Percentiles rank a stretch among this genome's conserved stretches.
phyloP scores from a whole-genome alignment of 2,888 invertebrate genomes.

The Ptychoptera albimana region DNA sequence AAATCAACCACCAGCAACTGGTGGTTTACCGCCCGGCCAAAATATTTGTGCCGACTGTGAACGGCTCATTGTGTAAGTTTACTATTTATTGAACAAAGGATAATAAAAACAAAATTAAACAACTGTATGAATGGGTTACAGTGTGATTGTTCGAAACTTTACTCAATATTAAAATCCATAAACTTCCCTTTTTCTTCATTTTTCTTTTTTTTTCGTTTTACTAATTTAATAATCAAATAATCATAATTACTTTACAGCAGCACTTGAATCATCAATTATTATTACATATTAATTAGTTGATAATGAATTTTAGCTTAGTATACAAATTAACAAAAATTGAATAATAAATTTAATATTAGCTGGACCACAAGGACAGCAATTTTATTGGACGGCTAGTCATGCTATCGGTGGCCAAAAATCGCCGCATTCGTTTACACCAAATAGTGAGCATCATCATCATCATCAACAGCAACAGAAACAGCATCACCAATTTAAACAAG shows the following conservation, averaged over 20 bases:
- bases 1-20: conserved; percentile 42
- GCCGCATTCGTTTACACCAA: conserved; percentile 19
- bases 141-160: too few relatives aligned
- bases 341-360: conserved; percentile 6
- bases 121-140: neutral
- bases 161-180: too few relatives aligned
- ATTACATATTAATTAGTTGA: neutral
- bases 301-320: too few relatives aligned
- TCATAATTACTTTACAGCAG: too few relatives aligned
- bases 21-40: conserved; percentile 69
- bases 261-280: too few relatives aligned
- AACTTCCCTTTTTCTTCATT: too few relatives aligned
- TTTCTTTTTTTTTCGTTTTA: too few relatives aligned
- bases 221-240: too few relatives aligned
- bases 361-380: conserved; percentile 17
- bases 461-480: conserved; percentile 21
- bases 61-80: conserved; percentile 93
- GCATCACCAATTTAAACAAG: conserved; percentile 14
- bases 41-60: conserved; percentile 96
- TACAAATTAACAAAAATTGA: conserved; percentile 2
- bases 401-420: conserved; percentile 48
- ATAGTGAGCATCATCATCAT: conserved; percentile 14
- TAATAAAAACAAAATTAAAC: neutral
- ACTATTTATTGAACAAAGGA: neutral
- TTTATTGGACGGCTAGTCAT: conserved; percentile 64